Evolutionary conservation across 1,140 invertebrate species (phyloP).

Genomic region (Ooceraea biroi): DNA sequence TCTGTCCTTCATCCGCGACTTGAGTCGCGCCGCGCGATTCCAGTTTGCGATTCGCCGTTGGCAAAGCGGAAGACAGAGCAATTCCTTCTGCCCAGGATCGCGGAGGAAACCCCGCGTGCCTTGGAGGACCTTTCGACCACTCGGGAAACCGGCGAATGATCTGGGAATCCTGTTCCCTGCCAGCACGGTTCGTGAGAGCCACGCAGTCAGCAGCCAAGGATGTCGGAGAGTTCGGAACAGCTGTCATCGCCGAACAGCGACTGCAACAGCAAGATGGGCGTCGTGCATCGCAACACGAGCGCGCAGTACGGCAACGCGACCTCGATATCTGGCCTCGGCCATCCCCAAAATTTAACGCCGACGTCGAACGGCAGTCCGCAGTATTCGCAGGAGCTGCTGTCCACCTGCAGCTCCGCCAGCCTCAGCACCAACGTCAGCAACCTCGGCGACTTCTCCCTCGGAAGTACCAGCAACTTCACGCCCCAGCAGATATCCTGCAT

Average conservation of each 20-base stretch:
- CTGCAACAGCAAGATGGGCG: conserved; percentile 82
- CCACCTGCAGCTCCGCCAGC: conserved; percentile 70
- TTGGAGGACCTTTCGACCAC: not conserved
- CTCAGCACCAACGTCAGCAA: conserved; percentile 60
- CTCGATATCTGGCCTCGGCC: conserved; percentile 73
- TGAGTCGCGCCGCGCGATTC: not conserved
- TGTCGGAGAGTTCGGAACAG: conserved; percentile 82
- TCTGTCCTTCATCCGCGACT: no score
- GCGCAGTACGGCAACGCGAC: conserved; percentile 54
- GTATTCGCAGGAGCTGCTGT: conserved; percentile 76
- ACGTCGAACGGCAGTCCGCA: conserved; percentile 73
- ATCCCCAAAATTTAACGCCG: conserved; percentile 72
- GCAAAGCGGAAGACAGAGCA: not conserved
- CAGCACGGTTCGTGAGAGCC: conserved; percentile 29
- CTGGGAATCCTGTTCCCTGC: not conserved
- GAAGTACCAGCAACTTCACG: conserved; percentile 79
- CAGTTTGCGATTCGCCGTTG: not conserved
- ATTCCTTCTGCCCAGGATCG: not conserved
- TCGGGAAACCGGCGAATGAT: conserved; percentile 15
- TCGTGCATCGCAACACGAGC: conserved; percentile 70
- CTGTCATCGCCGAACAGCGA: conserved; percentile 82
- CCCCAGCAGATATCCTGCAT: conserved; percentile 92
- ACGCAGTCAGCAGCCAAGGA: conserved; percentile 64
- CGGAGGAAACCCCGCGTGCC: not conserved
- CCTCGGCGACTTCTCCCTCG: conserved; percentile 62